Evolutionary conservation across 2,888 invertebrate genomes (phyloP), one percentile per base, ranked within the genome.

Genomic region (Acanthopleura granulata): DNA sequence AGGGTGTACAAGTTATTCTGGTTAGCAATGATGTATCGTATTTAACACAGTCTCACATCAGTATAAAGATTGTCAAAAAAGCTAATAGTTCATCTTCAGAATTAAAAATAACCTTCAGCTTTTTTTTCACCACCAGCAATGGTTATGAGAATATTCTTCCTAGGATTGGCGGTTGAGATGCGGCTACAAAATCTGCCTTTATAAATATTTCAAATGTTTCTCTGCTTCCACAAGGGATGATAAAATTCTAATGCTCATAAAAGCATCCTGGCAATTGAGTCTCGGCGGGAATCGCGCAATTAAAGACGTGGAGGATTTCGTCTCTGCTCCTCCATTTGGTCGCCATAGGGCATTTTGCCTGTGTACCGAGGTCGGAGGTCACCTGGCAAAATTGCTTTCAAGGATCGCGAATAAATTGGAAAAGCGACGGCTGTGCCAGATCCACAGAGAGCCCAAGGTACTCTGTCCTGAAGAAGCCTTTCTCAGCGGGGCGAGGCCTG

Each of bases 131-230:
- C 3, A 3, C 40, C 40, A 40, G 9, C 40, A 40, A 40, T 40
- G 40, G 40, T 40, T 40, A 40, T 40, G 40, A 9, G 40, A 40
- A 40, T 40, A 40, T 40, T 40, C 40, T 40, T 40, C 40, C 40
- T 40, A 9, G 40, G 40, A 40, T 40, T 40, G 40, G 40, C 40
- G 40, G 40, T 40, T 40, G 22, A 57, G 22, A n/a, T 57, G 22
- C 57, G 22, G 57, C 22, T 22, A 57, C 57, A 57, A 22, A 57
- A 57, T 57, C 57, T 57, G 57, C 12, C 57, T 57, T 57, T 57
- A 57, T 57, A 57, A 57, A 57, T 57, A 57, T 57, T 57, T 57
- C 22, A 57, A 22, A 57, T 57, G 57, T 57, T 57, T 57, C 22
- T 22, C 57, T 57, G 57, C 22, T n/a, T 57, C 22, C 4, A 57